Conservation (phyloP, 2,797 vertebrate genomes). For the Aplochiton taeniatus region DNA sequence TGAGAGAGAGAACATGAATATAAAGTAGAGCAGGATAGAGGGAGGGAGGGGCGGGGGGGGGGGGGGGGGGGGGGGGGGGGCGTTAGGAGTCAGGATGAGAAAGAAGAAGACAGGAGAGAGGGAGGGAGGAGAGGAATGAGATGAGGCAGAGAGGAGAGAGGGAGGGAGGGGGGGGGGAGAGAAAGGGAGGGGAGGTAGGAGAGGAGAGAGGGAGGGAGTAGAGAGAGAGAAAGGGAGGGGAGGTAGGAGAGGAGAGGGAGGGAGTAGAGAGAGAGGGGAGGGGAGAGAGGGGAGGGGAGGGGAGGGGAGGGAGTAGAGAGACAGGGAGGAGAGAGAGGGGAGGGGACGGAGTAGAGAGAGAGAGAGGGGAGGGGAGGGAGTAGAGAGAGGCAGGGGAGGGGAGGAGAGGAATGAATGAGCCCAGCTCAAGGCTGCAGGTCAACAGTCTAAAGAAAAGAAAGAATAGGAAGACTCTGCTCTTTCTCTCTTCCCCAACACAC, state of each 20-base stretch:
- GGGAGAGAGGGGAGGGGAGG: not conserved
- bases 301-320: not conserved
- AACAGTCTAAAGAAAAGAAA: too few species aligned
- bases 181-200: too few species aligned
- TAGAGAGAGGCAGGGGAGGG: not conserved
- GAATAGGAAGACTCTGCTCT: too few species aligned
- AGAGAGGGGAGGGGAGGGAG: constrained; percentile 4
- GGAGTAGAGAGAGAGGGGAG: not conserved
- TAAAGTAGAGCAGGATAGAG: too few species aligned
- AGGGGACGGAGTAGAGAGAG: not conserved
- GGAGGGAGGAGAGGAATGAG: not conserved
- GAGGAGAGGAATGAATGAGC: not conserved
- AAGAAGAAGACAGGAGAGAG: too few species aligned
- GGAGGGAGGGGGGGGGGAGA: not conserved
- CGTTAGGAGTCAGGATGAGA: too few species aligned
- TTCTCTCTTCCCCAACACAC: too few species aligned
- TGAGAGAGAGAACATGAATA: too few species aligned
- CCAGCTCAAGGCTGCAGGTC: too few species aligned
- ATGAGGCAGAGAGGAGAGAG: not conserved
- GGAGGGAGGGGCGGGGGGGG: too few species aligned
- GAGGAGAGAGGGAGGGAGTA: not conserved
- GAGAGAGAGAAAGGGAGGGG: constrained; percentile 2
- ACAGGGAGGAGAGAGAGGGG: not conserved
- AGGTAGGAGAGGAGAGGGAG: not conserved
- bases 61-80: too few species aligned